A percentile compares a stretch with the other conserved stretches of the same genome.
These are phyloP conservation scores for Atethmia centrago DNA, from an alignment of 2,888 invertebrate species.

Conservation along the genomic window DNA sequence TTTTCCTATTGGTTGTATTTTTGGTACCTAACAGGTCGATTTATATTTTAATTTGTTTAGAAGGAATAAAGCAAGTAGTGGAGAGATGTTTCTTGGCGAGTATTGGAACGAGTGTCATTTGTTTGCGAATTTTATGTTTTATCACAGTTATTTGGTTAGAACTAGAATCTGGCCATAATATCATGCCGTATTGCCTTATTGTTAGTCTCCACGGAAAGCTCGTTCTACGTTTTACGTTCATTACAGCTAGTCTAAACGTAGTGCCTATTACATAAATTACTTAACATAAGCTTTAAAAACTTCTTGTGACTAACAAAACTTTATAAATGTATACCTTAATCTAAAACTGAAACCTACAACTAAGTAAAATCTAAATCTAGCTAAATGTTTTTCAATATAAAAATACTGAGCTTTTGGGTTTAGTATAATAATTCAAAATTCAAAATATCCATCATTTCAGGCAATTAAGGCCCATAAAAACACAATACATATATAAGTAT, in stretches of 20 bases:
- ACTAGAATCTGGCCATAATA: not conserved
- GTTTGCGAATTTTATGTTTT: not conserved
- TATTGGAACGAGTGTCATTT: not conserved
- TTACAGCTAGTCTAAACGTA: not conserved
- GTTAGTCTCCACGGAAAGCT: too few relatives aligned
- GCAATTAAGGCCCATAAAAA: too few relatives aligned
- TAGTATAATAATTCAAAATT: too few relatives aligned
- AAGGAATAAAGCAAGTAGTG: conserved; percentile 15
- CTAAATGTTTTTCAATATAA: not conserved
- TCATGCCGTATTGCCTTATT: too few relatives aligned
- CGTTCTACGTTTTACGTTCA: not conserved
- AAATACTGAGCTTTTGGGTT: not conserved
- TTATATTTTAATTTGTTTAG: conserved; percentile 18
- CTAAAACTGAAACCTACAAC: not conserved
- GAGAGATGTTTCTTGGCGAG: not conserved
- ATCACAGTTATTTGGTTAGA: not conserved
- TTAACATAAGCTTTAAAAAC: not conserved
- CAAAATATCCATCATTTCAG: too few relatives aligned
- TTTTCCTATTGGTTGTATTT: conserved; percentile 15
- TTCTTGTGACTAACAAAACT: too few relatives aligned
- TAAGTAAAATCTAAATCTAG: not conserved
- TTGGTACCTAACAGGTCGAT: conserved; percentile 25
- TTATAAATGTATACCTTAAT: not conserved
- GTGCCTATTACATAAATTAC: not conserved
- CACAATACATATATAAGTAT: too few relatives aligned